A percentile compares a stretch with the other conserved stretches of the same genome.
Evolutionary conservation across 2,113 vertebrate species (phyloP).

Genomic region (Callipepla squamata): DNA sequence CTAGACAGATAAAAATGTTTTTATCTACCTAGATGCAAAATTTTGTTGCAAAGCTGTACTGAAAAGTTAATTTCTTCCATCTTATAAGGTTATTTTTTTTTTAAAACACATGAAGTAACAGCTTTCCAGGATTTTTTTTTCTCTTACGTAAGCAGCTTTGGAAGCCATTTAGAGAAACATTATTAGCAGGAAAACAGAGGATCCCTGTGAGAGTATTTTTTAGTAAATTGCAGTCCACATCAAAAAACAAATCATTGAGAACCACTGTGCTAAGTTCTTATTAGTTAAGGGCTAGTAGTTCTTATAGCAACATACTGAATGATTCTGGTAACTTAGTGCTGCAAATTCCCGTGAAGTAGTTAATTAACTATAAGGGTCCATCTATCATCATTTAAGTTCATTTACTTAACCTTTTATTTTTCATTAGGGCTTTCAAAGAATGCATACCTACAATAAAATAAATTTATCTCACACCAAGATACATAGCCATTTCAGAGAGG

Average conservation of each 20-base stretch:
- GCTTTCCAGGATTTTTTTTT: neutral
- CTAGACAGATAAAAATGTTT: neutral
- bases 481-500: neutral
- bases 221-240: neutral
- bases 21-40: neutral
- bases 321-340: neutral
- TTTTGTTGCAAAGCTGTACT: neutral
- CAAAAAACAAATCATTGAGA: constrained; percentile 20
- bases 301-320: neutral
- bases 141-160: constrained; percentile 14
- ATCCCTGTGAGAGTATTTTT: constrained; percentile 5
- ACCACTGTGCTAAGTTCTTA: constrained; percentile 14
- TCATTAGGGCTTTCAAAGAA: neutral
- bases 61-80: neutral
- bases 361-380: neutral
- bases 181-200: neutral
- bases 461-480: neutral
- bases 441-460: neutral
- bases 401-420: neutral
- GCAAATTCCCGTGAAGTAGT: neutral
- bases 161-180: constrained; percentile 23
- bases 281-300: constrained; percentile 48
- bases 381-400: neutral
- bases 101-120: neutral
- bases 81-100: neutral